A percentile compares a stretch with the other conserved stretches of the same genome.
Evolutionary conservation across 2,797 vertebrate genomes (phyloP).

Genomic region (Chrosomus eos): DNA sequence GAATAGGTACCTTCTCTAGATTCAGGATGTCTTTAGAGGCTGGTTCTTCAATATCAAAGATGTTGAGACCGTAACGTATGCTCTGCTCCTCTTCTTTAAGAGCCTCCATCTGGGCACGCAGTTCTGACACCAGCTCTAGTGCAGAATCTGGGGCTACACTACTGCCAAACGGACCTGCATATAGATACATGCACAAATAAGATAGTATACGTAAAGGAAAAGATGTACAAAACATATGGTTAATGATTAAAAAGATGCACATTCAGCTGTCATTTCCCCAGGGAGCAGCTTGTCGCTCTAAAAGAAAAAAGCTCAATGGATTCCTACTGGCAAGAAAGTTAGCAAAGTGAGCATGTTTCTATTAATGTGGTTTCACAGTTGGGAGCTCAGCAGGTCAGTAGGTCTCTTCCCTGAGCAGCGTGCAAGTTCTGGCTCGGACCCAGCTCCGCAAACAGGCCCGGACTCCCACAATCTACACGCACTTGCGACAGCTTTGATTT

Average conservation of each 20-base stretch:
- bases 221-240: slow-evolving; percentile 14
- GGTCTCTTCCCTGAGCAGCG: slow-evolving; percentile 3
- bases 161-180: slow-evolving; percentile 82
- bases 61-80: slow-evolving; percentile 77
- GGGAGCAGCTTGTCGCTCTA: neutral
- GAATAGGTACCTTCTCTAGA: slow-evolving; percentile 82
- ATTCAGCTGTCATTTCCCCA: slow-evolving; percentile 9
- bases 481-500: slow-evolving; percentile 62
- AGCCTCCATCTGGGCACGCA: slow-evolving; percentile 72
- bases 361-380: slow-evolving; percentile 49
- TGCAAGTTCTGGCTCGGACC: slow-evolving; percentile 46
- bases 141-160: slow-evolving; percentile 68
- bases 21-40: slow-evolving; percentile 78
- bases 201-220: neutral
- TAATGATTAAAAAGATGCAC: slow-evolving; percentile 6
- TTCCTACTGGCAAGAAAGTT: slow-evolving; percentile 1
- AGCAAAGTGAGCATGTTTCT: slow-evolving; percentile 30
- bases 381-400: slow-evolving; percentile 30
- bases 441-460: slow-evolving; percentile 29
- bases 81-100: slow-evolving; percentile 81
- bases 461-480: slow-evolving; percentile 49
- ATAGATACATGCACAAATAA: slow-evolving; percentile 39
- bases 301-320: neutral
- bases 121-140: slow-evolving; percentile 72
- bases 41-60: slow-evolving; percentile 84